These are phyloP conservation scores for Conchocele bisecta DNA, from an alignment of 2,888 invertebrate genomes.

Conservation along the genomic window DNA sequence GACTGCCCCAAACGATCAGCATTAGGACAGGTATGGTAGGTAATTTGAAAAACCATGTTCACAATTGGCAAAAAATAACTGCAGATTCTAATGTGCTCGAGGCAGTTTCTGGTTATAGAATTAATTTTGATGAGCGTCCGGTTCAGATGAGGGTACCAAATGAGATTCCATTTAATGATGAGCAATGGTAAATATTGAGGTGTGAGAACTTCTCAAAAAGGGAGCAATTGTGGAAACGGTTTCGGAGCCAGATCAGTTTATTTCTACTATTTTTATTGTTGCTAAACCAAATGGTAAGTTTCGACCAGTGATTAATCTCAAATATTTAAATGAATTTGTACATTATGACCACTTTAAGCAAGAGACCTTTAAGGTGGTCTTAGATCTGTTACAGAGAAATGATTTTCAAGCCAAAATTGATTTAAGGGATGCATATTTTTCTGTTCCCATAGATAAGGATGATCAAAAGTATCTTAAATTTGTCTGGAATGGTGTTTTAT, in stretches of 20 bases:
- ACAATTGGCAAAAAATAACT: slow-evolving; percentile 17
- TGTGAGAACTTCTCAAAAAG: slow-evolving; percentile 8
- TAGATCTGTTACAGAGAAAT: too few species aligned
- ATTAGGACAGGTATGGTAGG: slow-evolving; percentile 9
- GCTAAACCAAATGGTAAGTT: slow-evolving; percentile 10
- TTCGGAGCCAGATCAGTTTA: background rate
- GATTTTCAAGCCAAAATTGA: too few species aligned
- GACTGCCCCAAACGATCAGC: background rate
- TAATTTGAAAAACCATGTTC: background rate
- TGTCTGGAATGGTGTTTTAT: too few species aligned
- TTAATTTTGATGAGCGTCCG: slow-evolving; percentile 18
- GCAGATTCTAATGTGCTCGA: slow-evolving; percentile 24
- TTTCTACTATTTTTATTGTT: background rate
- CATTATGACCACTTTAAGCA: too few species aligned
- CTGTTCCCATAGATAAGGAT: too few species aligned
- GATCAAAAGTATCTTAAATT: too few species aligned
- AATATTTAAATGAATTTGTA: slow-evolving; percentile 5
- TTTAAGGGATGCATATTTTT: too few species aligned
- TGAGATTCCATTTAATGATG: slow-evolving; percentile 9
- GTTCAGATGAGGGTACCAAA: slow-evolving; percentile 13
- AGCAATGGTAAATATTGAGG: slow-evolving; percentile 1
- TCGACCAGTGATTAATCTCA: slow-evolving; percentile 8
- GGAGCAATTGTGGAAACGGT: slow-evolving; percentile 8
- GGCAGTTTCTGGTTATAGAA: slow-evolving; percentile 18
- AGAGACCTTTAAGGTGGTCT: too few species aligned